Evolutionary conservation across 2,888 invertebrate genomes (phyloP), one percentile per base, ranked within the genome.

Genomic region (Platycheirus albimanus): DNA sequence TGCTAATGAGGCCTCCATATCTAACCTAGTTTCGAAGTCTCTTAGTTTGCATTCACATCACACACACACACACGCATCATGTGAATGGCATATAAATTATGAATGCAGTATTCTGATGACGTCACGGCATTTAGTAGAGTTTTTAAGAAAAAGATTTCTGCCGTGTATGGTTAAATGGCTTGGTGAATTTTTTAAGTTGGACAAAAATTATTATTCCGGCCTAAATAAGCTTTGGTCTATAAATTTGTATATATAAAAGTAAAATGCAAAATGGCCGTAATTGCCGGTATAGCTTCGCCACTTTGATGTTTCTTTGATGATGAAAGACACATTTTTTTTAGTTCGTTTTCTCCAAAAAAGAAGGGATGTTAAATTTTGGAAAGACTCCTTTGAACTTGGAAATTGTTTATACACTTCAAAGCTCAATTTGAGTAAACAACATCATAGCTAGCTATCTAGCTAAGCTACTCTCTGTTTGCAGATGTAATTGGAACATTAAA

Each of bases 21-120:
- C 75, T 75, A 80, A 75, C 75, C 78, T 41, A 74, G 74, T 74
- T 80, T 64, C 41, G 41, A 33, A 67, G 67, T 36, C 51, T 66
- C 64, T 58, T 36, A 75, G 70, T 76, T 61, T 20, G 52, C 41
- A 71, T 58, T 51, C 75, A 75, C 43, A 41, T 13, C 15, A 47
- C 41, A 71, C 52, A 45, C 75, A 75, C 43, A 41, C 1, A 69
- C 52, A 70, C 52, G 49, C 67, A 64, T 64, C 56, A 30, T 56
- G 13, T 45, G 61, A 61, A 61, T 33, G 2, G 20, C 19, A 45
- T 43, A 66, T 66, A 43, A 74, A 49, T 74, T 24, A 69, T 38
- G 45, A 54, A 47, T 64, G 63, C 70, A 47, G 19, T 30, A 67
- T 33, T 30, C 28, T 47, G 38, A 8, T 45, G 24, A 13, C 20